Conservation (phyloP, 2,797 vertebrate genomes). For the Pitangus sulphuratus region DNA sequence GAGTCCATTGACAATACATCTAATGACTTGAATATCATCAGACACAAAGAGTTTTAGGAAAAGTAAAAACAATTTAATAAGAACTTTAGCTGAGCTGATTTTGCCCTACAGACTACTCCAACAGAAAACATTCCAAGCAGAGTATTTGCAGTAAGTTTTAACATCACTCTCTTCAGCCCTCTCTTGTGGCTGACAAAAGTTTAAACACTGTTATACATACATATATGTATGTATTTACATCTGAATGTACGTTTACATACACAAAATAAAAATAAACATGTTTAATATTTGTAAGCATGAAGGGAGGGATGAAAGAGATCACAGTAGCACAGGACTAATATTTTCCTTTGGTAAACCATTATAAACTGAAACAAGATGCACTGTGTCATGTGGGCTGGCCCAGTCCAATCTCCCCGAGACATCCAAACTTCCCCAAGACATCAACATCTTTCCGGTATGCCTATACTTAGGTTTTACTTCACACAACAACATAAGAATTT, state of each 20-base stretch:
- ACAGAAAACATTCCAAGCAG: conserved; percentile 43
- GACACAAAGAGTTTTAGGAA: conserved; percentile 46
- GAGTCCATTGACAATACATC: neutral
- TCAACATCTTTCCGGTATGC: neutral
- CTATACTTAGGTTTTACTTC: neutral
- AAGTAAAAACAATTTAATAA: conserved; percentile 25
- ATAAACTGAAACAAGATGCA: neutral
- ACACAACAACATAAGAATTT: neutral
- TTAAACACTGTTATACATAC: neutral
- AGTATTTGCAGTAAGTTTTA: conserved; percentile 4
- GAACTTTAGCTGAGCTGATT: conserved; percentile 7
- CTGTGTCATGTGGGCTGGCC: neutral
- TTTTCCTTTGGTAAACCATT: neutral
- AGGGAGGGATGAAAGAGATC: neutral
- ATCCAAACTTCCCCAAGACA: neutral
- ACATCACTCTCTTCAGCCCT: neutral
- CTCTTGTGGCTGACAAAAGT: conserved; percentile 25
- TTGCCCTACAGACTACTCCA: conserved; percentile 2
- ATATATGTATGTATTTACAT: neutral
- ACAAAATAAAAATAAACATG: neutral
- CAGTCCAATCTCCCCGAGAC: neutral
- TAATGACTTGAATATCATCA: conserved; percentile 44
- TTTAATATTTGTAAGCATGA: neutral
- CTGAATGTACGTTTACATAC: neutral
- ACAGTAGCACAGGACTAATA: neutral